These are phyloP conservation scores for Thymallus thymallus DNA, from an alignment of 2,113 vertebrate species.

Conservation along the genomic window DNA sequence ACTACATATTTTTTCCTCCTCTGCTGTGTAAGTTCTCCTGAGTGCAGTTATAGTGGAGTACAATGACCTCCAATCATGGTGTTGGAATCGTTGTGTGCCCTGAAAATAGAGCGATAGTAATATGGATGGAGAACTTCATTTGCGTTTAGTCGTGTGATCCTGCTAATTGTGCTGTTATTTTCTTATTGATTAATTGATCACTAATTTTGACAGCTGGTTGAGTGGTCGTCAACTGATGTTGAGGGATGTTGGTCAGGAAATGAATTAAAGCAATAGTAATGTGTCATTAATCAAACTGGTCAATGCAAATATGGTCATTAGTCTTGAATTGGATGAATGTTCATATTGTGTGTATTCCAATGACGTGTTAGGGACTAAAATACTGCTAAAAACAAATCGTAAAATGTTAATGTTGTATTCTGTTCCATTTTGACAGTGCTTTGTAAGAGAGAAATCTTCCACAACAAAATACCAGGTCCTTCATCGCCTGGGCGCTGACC, in stretches of 20 bases:
- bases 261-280: background rate
- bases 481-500: too few relatives aligned
- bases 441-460: too few relatives aligned
- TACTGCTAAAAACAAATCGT: background rate
- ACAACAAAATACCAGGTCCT: too few relatives aligned
- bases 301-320: constrained; percentile 38
- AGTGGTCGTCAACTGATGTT: constrained; percentile 49
- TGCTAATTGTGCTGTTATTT: constrained; percentile 70
- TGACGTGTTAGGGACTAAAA: background rate
- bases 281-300: constrained; percentile 57
- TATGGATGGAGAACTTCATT: constrained; percentile 44
- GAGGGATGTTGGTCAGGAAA: constrained; percentile 45
- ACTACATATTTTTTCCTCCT: constrained; percentile 64
- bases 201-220: constrained; percentile 31
- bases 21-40: constrained; percentile 60
- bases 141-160: constrained; percentile 54
- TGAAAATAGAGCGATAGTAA: constrained; percentile 41
- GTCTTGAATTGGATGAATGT: background rate
- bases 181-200: constrained; percentile 59
- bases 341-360: background rate
- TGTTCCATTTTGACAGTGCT: background rate
- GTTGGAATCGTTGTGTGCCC: constrained; percentile 57
- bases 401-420: background rate
- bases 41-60: constrained; percentile 64
- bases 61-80: constrained; percentile 58